A percentile compares a stretch with the other conserved stretches of the same genome.
These are phyloP conservation scores for Iselma pallidipennis DNA, from an alignment of 2,888 invertebrate genomes.

Conservation along the genomic window DNA sequence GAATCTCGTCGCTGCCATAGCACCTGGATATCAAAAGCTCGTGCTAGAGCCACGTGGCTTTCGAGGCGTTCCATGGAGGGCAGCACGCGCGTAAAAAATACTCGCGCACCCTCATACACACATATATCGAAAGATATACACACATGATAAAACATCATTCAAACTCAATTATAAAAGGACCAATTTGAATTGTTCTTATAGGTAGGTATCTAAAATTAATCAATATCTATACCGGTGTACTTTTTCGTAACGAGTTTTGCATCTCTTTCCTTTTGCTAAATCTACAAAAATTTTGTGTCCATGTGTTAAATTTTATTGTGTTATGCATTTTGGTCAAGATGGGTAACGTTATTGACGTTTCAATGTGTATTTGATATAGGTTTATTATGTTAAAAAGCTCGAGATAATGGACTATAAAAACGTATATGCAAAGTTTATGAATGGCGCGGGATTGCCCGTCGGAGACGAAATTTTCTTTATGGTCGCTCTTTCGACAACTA, in stretches of 20 bases:
- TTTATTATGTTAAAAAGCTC: conserved; percentile 16
- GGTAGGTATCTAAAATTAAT: too few relatives aligned
- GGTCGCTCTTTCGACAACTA: conserved; percentile 10
- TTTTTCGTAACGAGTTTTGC: too few relatives aligned
- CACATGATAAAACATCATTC: too few relatives aligned
- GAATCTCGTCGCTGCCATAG: conserved; percentile 29
- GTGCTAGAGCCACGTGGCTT: conserved; percentile 32
- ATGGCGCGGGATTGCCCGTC: conserved; percentile 17
- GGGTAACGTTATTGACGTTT: too few relatives aligned
- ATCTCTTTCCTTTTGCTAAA: conserved; percentile 2
- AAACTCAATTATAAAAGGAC: too few relatives aligned
- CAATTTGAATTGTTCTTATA: too few relatives aligned
- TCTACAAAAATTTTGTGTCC: conserved; percentile 1
- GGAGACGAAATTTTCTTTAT: conserved; percentile 20
- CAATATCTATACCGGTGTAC: too few relatives aligned
- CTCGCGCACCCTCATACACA: not conserved
- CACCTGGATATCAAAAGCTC: conserved; percentile 38
- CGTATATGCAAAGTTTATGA: conserved; percentile 26
- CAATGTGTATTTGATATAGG: conserved; percentile 20
- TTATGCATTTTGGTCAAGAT: too few relatives aligned
- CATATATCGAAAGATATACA: not conserved
- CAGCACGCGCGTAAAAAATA: conserved; percentile 25
- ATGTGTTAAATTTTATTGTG: too few relatives aligned
- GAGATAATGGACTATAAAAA: conserved; percentile 19
- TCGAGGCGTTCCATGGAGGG: conserved; percentile 12